Evolutionary conservation across 2,113 vertebrate genomes (phyloP), one percentile per base, ranked within the genome.

Genomic region (Cyanoderma ruficeps): DNA sequence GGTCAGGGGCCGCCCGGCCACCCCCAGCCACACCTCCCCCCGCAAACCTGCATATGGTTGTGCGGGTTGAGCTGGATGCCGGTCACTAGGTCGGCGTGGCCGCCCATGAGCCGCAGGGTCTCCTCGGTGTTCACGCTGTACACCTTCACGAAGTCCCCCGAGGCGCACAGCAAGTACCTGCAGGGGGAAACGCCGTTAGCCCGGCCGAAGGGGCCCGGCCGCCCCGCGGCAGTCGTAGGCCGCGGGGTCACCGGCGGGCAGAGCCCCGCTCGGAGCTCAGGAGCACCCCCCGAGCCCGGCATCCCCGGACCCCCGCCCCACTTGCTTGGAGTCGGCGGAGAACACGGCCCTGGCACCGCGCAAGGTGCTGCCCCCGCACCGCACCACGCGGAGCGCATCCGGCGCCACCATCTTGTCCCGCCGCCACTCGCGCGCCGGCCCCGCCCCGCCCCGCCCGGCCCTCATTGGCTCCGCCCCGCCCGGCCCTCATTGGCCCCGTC

Each of bases 91-190:
- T 98, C 97, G 25, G 93, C 98, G 96, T 99, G 99, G 49, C 99
- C 99, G 13, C 98, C 97, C 35, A 99, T 84, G 20, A 98, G 24
- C 55, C 98, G 98, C 44, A 99, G 70, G 81, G 98, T 99, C 97
- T 99, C 99, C 94, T 99, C 98, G 30, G 99, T 99, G 78, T 80
- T 78, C 47, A 98, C 98, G 96, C 98, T 99, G 91, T 98, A 99
- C 65, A 99, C 98, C 92, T 99, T 99, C 72, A 99, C 96, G 49
- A 97, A 98, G 68, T 99, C 98, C 3, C 99, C 99, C 2, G 99
- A 98, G 18, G 98, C 97, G 79, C 98, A 99, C 6, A 99, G 93
- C 49, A 99, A 95, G 89, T 98, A 99, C 96, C 99, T 99, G 93
- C 46, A 19, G 31, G 15, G n/a, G 47, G 19, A 25, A 47, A 20